Base-by-base conservation (phyloP, 2,113 vertebrate genomes). In the Ardeotis arabs region DNA sequence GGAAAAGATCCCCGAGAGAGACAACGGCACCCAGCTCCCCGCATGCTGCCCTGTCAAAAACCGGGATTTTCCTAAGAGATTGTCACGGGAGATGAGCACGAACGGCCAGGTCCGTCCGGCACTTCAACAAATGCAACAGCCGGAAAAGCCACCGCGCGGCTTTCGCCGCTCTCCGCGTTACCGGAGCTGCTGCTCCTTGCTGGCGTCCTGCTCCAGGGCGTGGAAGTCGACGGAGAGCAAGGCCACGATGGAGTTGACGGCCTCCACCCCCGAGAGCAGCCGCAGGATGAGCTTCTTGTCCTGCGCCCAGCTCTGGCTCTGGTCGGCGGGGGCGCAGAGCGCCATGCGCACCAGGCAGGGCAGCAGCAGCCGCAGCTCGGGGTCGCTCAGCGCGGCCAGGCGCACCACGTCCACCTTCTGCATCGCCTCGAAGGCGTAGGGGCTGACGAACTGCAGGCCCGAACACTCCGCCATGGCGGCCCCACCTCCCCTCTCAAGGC, bases 291-390 rank as follows among this genome's bases (percentile, higher is more conserved):
- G 99, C 90, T 99, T 99, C 97, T 99, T 99, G 96, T 99, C 99
- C 97, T 99, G 99, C 20, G 99, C 99, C 99, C 99, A 99, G 91
- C 98, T 97, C 78, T 99, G 98, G 97, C 99, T 99, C 98, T 99
- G 99, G 95, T 99, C 99, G 25, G 99, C 99, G 12, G 99, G 99
- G 8, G 99, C 99, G 96, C 99, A 99, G 15, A 99, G 96, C 12
- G 99, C 99, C 99, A 99, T 99, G 70, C 99, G 98, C 74, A 99
- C 99, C 89, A 99, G 96, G 96, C 99, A 99, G 47, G 99, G 99
- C 68, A 99, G 96, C 95, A 99, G 97, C 76, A 99, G 98, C 92
- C 99, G 98, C 77, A 99, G 97, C 97, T 99, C 99, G 3, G 99
- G 99, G 95, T 99, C 99, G 87, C 99, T 99, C 12, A 99, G 97